phyloP scores from a whole-genome alignment of 2,797 vertebrate species.

The Loriculus beryllinus region DNA sequence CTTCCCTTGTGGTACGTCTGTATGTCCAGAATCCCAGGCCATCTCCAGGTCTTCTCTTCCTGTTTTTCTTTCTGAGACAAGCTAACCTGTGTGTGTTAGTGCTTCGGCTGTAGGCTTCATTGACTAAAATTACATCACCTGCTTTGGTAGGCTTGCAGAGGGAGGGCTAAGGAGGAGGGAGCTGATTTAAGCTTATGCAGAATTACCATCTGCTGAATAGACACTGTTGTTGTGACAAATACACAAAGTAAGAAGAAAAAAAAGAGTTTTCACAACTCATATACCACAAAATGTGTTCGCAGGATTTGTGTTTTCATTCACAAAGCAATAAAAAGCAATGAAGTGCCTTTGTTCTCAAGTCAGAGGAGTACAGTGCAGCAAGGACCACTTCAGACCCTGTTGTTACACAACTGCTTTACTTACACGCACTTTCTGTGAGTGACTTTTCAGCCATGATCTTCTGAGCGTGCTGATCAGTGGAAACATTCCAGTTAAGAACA shows the following conservation, averaged over 20 bases:
- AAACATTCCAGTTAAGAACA: background rate
- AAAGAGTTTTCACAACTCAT: background rate
- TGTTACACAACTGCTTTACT: background rate
- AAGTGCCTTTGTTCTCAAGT: conserved; percentile 19
- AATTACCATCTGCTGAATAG: background rate
- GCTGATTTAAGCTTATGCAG: background rate
- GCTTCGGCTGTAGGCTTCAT: background rate
- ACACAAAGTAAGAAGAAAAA: background rate
- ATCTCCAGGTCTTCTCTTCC: background rate
- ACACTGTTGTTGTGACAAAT: background rate
- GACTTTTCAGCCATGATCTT: background rate
- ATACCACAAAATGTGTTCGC: background rate
- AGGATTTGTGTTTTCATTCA: background rate
- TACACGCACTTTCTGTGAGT: background rate
- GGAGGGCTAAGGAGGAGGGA: background rate
- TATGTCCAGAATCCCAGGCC: background rate
- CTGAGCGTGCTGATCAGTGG: background rate
- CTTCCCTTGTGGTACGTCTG: background rate
- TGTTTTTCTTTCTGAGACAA: background rate
- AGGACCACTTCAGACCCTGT: background rate
- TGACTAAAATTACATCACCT: conserved; percentile 11
- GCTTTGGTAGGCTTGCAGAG: background rate
- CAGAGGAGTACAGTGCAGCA: background rate
- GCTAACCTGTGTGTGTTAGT: background rate
- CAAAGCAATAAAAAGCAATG: background rate